Evolutionary conservation across 2,113 vertebrate species (phyloP).

Genomic region (Prunella himalayana): DNA sequence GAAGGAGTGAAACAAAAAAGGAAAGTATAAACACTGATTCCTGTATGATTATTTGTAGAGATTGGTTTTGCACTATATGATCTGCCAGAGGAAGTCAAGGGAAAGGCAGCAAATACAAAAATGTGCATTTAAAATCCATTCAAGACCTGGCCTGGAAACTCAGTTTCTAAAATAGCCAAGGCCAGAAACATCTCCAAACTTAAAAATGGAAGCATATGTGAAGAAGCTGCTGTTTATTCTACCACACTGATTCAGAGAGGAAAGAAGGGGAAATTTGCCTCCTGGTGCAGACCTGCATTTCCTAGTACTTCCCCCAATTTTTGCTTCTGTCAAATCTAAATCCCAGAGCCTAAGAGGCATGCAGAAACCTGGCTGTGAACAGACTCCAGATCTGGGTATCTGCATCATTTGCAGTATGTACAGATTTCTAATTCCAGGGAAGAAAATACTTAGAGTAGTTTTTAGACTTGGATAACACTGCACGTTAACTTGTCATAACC

Average conservation of each 20-base stretch:
- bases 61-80: not conserved
- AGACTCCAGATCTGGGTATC: not conserved
- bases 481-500: not conserved
- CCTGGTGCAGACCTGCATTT: not conserved
- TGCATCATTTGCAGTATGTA: not conserved
- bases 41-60: not conserved
- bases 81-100: not conserved
- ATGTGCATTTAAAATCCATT: not conserved
- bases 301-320: not conserved
- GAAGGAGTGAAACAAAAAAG: not conserved
- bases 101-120: not conserved
- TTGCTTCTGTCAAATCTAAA: not conserved
- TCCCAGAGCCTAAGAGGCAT: not conserved
- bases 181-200: not conserved
- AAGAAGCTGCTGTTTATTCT: not conserved
- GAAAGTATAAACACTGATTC: not conserved
- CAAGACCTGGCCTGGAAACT: not conserved
- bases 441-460: not conserved
- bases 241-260: rapidly evolving
- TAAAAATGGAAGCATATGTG: not conserved
- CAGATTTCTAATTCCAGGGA: not conserved
- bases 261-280: not conserved
- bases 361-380: not conserved
- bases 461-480: not conserved
- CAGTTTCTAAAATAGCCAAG: not conserved